phyloP scores from a whole-genome alignment of 2,888 invertebrate genomes.

The Netelia melanura region DNA sequence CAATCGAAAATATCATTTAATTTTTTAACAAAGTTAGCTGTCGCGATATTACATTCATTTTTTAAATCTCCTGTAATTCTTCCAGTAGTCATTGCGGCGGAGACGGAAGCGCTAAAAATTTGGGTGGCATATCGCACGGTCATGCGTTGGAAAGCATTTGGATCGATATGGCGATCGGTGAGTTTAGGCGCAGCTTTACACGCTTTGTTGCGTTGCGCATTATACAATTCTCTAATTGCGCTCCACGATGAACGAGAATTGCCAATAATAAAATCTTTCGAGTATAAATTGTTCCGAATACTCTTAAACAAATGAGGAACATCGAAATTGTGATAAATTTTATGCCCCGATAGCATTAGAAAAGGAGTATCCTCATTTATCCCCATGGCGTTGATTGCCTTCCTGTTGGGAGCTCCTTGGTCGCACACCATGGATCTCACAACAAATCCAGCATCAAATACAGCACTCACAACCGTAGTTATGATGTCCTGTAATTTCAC shows the following conservation, averaged over 20 bases:
- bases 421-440: slow-evolving; percentile 71
- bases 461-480: slow-evolving; percentile 57
- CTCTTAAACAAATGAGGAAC: slow-evolving; percentile 71
- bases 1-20: slow-evolving; percentile 71
- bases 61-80: slow-evolving; percentile 63
- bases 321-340: slow-evolving; percentile 71
- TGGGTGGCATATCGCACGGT: slow-evolving; percentile 71
- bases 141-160: slow-evolving; percentile 72
- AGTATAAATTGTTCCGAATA: slow-evolving; percentile 69
- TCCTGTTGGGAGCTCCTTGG: slow-evolving; percentile 68
- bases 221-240: slow-evolving; percentile 66
- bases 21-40: slow-evolving; percentile 69
- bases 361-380: slow-evolving; percentile 57
- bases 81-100: slow-evolving; percentile 68
- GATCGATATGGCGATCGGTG: slow-evolving; percentile 69
- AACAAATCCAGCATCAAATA: slow-evolving; percentile 65
- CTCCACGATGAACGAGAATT: slow-evolving; percentile 62
- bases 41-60: slow-evolving; percentile 57
- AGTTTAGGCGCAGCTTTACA: slow-evolving; percentile 71
- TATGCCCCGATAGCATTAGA: slow-evolving; percentile 19
- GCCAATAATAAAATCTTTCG: slow-evolving; percentile 59
- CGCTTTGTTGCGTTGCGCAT: slow-evolving; percentile 59
- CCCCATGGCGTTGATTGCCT: slow-evolving; percentile 64
- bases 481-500: slow-evolving; percentile 40
- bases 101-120: slow-evolving; percentile 72